Base-by-base conservation (phyloP, 2,113 vertebrate genomes). In the Fulmarus glacialis region DNA sequence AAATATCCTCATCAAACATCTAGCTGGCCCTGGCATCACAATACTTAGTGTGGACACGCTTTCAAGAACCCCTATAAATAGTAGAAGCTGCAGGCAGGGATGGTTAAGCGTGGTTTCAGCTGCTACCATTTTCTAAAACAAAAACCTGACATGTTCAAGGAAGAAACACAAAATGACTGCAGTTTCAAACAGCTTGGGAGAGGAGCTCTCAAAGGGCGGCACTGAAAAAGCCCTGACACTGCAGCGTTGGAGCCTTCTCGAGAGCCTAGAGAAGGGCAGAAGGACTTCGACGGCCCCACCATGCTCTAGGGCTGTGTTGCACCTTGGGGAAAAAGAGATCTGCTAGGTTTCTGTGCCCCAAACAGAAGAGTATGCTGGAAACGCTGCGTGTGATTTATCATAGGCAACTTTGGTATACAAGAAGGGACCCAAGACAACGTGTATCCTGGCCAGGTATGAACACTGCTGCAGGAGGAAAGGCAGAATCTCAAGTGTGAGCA, bases 11-110 rank as follows among this genome's bases (percentile, higher is more conserved):
- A 82, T 72, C 77, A 82, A 90, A 94, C 64, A 94, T 23, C 58
- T 75, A 66, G 56, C 59, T 93, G 73, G 34, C 56, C 71, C 40
- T 0, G 0, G 48, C 80, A 89, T 67, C 56, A 73, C 1, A 0
- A 52, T 30, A 36, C 58, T 62, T 48, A 38, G 27, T 15, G 47
- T 73, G 87, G 85, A 82, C 43, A 34, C 2, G 12, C 55, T 92
- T 96, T 93, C 93, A 78, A 91, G 87, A 87, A 58, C 12, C 47
- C 75, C 64, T 87, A 79, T 67, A 93, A 95, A 87, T 24, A 71
- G 47, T 34, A 50, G 82, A 89, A 92, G 81, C 66, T 78, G 79
- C 55, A 82, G 62, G 36, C 48, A 85, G 62, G 72, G 53, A 74
- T 70, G 45, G 40, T 18, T 66, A 81, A 72, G 64, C 15, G 50